phyloP scores from a whole-genome alignment of 2,888 invertebrate species.

The Aromia moschata region DNA sequence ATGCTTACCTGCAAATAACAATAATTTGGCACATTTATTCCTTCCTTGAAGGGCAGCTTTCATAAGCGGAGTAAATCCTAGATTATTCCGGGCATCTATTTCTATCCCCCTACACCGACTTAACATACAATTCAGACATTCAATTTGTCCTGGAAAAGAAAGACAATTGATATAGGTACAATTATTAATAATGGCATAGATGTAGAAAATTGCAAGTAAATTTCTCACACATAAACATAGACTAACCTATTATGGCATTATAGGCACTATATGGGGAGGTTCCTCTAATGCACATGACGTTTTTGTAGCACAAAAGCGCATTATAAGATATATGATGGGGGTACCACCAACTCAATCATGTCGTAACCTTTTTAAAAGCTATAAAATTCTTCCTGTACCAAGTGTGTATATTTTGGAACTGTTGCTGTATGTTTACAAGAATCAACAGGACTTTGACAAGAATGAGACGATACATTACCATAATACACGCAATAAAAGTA shows the following conservation, averaged over 20 bases:
- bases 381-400: too few relatives aligned
- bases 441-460: too few relatives aligned
- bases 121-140: slow-evolving; percentile 73
- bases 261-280: neutral
- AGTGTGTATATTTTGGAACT: too few relatives aligned
- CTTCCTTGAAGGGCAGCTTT: slow-evolving; percentile 81
- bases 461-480: too few relatives aligned
- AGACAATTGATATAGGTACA: too few relatives aligned
- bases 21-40: slow-evolving; percentile 76
- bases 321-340: too few relatives aligned
- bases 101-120: slow-evolving; percentile 72
- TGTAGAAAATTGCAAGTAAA: too few relatives aligned
- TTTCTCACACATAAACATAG: neutral
- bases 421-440: too few relatives aligned
- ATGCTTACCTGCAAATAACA: slow-evolving; percentile 76
- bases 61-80: slow-evolving; percentile 78
- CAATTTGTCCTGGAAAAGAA: slow-evolving; percentile 69
- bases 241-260: neutral
- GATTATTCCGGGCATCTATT: slow-evolving; percentile 74
- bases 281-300: neutral
- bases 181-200: too few relatives aligned
- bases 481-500: too few relatives aligned
- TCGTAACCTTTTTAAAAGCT: too few relatives aligned
- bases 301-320: neutral
- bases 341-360: too few relatives aligned